phyloP scores from a whole-genome alignment of 2,113 vertebrate species.

The Ptyas mucosa region DNA sequence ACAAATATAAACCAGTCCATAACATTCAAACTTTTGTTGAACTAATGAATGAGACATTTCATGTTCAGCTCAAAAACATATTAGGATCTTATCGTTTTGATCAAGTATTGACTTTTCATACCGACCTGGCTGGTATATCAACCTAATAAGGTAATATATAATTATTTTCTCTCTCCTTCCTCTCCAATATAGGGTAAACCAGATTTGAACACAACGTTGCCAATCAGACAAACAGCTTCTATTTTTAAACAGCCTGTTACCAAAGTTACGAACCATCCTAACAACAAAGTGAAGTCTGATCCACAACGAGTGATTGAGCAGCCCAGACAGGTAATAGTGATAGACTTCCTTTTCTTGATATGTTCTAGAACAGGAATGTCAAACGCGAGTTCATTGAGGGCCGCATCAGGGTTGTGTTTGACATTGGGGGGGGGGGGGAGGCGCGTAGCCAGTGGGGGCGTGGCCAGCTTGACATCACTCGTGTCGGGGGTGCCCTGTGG shows the following conservation, averaged over 20 bases:
- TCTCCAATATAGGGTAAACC: constrained; percentile 75
- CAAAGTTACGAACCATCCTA: constrained; percentile 87
- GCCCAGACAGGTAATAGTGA: constrained; percentile 77
- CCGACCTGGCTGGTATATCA: not conserved
- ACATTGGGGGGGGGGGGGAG: no score
- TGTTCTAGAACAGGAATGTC: not conserved
- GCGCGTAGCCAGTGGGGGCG: no score
- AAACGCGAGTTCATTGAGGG: no score
- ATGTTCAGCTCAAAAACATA: not conserved
- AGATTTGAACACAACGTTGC: constrained; percentile 85
- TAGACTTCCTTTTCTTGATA: not conserved
- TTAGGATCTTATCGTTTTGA: no score
- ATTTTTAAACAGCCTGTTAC: constrained; percentile 93
- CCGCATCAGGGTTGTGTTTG: no score
- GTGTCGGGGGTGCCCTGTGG: no score
- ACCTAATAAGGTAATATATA: constrained; percentile 18
- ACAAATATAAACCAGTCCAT: not conserved
- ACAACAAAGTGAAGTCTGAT: constrained; percentile 85
- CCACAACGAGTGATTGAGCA: constrained; percentile 80
- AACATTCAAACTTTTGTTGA: not conserved
- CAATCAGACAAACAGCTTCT: constrained; percentile 88
- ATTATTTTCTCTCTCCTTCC: not conserved
- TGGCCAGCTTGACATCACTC: no score
- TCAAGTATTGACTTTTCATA: not conserved
- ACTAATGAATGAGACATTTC: not conserved